phyloP scores from a whole-genome alignment of 2,797 vertebrate genomes.

The Todus mexicanus region DNA sequence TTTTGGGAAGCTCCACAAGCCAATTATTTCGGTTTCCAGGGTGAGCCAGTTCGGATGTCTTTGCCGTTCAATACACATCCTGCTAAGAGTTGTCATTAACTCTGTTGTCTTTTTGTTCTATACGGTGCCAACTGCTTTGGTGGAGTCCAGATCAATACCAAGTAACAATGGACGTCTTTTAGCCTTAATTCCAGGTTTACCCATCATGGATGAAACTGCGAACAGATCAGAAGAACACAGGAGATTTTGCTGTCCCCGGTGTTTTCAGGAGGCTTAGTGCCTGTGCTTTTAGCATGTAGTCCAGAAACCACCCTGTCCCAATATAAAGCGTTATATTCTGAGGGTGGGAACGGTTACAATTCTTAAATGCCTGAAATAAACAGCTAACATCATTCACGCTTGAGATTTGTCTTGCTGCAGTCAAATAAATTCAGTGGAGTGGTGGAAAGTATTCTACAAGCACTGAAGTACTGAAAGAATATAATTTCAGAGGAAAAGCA shows the following conservation, averaged over 20 bases:
- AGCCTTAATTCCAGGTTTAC: slow-evolving; percentile 27
- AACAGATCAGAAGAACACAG: background rate
- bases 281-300: background rate
- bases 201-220: background rate
- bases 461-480: background rate
- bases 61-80: background rate
- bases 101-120: slow-evolving; percentile 21
- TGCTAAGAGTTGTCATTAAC: slow-evolving; percentile 24
- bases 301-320: background rate
- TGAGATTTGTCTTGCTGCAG: background rate
- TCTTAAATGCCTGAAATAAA: background rate
- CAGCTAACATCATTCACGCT: background rate
- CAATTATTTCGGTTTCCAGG: slow-evolving; percentile 51
- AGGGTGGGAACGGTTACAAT: background rate
- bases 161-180: background rate
- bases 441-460: background rate
- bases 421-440: background rate
- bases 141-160: background rate
- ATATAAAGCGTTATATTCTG: background rate
- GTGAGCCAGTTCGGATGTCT: slow-evolving; percentile 2
- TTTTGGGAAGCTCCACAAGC: background rate
- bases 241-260: background rate
- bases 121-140: background rate
- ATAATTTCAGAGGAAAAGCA: background rate
- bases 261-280: background rate